Conservation (phyloP, 2,797 vertebrate genomes). For the Ispidina lecontei region DNA sequence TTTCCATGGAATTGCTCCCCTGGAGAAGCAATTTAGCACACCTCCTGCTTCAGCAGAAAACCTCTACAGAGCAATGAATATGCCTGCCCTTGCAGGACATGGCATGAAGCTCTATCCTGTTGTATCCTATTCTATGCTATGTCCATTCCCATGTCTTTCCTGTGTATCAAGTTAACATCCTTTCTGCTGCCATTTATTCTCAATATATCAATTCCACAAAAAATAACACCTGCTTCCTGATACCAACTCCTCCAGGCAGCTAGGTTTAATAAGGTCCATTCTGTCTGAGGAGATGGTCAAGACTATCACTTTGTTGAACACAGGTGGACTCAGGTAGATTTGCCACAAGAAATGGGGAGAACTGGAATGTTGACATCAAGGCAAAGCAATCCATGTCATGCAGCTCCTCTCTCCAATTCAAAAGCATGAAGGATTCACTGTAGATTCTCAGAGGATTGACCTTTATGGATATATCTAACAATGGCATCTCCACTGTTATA, state of each 20-base stretch:
- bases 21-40: not conserved
- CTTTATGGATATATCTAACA: not conserved
- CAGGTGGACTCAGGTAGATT: not conserved
- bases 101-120: not conserved
- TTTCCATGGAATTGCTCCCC: not conserved
- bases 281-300: not conserved
- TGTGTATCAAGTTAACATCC: not conserved
- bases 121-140: not conserved
- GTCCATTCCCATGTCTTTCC: not conserved
- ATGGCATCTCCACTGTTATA: not conserved
- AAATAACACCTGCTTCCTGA: not conserved
- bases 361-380: not conserved
- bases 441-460: not conserved
- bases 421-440: not conserved
- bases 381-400: not conserved
- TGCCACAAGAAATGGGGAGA: not conserved
- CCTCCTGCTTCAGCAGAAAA: not conserved
- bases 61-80: accelerated
- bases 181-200: not conserved
- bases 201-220: not conserved
- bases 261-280: accelerated
- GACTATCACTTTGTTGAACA: not conserved
- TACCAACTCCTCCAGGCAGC: not conserved
- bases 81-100: not conserved
- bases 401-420: not conserved